Evolutionary conservation across 2,797 vertebrate genomes (phyloP).

Genomic region (Schizopygopsis malacanthus): DNA sequence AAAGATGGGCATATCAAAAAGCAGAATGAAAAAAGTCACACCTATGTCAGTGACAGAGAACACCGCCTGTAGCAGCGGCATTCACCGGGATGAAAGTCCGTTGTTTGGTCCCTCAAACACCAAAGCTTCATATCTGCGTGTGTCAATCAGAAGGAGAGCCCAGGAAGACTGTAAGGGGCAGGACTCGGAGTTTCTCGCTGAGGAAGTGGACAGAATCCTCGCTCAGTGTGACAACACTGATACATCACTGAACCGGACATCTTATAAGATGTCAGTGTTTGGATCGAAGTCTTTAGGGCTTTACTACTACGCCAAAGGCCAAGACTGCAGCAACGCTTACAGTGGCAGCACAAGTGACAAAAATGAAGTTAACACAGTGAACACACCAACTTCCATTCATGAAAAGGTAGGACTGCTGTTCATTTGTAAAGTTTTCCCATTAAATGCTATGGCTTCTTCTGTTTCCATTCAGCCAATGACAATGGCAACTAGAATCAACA

Average conservation of each 20-base stretch:
- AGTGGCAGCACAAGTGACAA: constrained; percentile 8
- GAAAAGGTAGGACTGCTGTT: not conserved
- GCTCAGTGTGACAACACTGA: constrained; percentile 59
- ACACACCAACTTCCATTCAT: constrained; percentile 12
- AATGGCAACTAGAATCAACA: not conserved
- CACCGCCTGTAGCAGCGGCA: constrained; percentile 39
- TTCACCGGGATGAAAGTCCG: constrained; percentile 30
- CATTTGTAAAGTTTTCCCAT: not conserved
- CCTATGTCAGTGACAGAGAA: constrained; percentile 67
- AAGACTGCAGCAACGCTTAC: not conserved
- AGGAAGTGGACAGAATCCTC: constrained; percentile 65
- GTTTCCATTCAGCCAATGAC: not conserved
- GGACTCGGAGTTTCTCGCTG: constrained; percentile 63
- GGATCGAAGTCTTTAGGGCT: constrained; percentile 71
- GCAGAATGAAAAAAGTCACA: constrained; percentile 77
- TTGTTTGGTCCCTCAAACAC: constrained; percentile 58
- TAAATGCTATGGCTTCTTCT: not conserved
- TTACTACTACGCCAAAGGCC: constrained; percentile 68
- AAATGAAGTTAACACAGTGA: constrained; percentile 6
- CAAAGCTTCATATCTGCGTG: constrained; percentile 39
- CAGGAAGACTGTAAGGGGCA: constrained; percentile 65
- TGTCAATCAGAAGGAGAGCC: constrained; percentile 59
- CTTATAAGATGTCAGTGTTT: constrained; percentile 61
- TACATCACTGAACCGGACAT: not conserved
- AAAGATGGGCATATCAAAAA: constrained; percentile 76